These are phyloP conservation scores for Cancer borealis DNA, from an alignment of 2,888 invertebrate genomes.

Conservation along the genomic window DNA sequence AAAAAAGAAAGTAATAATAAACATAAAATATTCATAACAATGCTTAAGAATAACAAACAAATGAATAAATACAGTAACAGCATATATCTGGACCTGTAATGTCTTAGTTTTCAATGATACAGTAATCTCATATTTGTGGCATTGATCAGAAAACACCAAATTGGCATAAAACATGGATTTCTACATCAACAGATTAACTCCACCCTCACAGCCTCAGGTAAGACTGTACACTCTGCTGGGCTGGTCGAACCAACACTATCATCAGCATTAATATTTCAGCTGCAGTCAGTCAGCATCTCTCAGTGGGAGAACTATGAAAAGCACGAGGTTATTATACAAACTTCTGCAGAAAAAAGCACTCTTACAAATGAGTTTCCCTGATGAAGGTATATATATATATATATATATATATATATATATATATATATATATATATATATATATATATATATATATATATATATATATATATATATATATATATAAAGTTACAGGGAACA, in stretches of 20 bases:
- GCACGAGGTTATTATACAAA: neutral
- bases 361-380: constrained; percentile 1
- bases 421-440: too few species aligned
- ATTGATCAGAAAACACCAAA: neutral
- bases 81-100: neutral
- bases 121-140: neutral
- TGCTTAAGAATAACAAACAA: neutral
- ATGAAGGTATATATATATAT: neutral
- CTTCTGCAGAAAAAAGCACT: neutral
- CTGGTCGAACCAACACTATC: neutral
- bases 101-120: neutral
- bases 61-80: neutral
- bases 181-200: neutral
- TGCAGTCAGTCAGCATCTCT: neutral
- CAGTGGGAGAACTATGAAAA: neutral
- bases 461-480: too few species aligned
- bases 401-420: too few species aligned
- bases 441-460: too few species aligned
- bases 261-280: neutral
- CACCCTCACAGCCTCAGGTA: neutral
- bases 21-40: neutral
- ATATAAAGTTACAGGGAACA: neutral
- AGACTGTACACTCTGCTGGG: constrained; percentile 8
- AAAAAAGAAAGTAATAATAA: neutral
- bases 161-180: neutral